Evolutionary conservation across 2,888 invertebrate species (phyloP).

Genomic region (Tortricodes alternella): DNA sequence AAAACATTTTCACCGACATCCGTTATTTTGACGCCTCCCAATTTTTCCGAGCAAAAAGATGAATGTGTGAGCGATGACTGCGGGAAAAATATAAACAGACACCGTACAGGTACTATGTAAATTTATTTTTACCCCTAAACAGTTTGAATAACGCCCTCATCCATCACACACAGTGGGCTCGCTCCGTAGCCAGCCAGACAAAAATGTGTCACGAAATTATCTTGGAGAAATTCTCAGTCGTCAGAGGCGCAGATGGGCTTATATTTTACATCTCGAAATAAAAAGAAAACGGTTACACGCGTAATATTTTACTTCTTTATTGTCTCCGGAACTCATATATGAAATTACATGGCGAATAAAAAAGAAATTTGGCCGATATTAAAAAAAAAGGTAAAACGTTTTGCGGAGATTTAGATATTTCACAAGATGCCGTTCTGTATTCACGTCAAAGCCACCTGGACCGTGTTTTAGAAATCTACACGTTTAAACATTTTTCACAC

Average conservation of each 20-base stretch:
- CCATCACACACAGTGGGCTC: constrained; percentile 35
- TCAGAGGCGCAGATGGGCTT: constrained; percentile 37
- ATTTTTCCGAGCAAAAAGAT: constrained; percentile 29
- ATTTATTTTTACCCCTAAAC: constrained; percentile 34
- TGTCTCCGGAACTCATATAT: constrained; percentile 37
- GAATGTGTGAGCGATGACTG: constrained; percentile 30
- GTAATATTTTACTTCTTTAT: constrained; percentile 42
- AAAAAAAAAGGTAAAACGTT: constrained; percentile 32
- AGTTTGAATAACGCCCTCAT: constrained; percentile 35
- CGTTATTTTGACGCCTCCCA: constrained; percentile 19
- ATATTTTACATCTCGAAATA: constrained; percentile 44
- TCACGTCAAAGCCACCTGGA: constrained; percentile 25
- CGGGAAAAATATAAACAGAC: constrained; percentile 31
- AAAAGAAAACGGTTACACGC: constrained; percentile 40
- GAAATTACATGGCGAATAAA: constrained; percentile 35
- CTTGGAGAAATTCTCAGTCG: constrained; percentile 38
- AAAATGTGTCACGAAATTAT: constrained; percentile 37
- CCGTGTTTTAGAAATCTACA: constrained; percentile 24
- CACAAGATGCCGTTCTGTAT: constrained; percentile 26
- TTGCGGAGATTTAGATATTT: constrained; percentile 38
- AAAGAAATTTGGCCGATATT: constrained; percentile 31
- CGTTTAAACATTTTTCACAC: constrained; percentile 22
- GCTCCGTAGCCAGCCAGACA: constrained; percentile 19
- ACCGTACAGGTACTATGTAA: constrained; percentile 32
- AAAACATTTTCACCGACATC: constrained; percentile 24